Base-by-base conservation (phyloP, 2,797 vertebrate species). In the Tinamus major region DNA sequence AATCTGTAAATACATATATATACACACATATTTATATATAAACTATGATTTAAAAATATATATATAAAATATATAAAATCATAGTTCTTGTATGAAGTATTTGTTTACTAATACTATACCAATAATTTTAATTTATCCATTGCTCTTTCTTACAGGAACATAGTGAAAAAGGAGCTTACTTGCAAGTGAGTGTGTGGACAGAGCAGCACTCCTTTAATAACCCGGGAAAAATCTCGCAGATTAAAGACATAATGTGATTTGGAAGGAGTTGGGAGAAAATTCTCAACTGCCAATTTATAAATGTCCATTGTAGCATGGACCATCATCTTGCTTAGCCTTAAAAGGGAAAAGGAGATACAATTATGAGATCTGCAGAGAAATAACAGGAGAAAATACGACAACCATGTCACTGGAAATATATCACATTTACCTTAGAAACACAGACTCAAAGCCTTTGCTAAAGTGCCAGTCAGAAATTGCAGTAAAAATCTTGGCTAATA, bases 171-270 rank as follows among this genome's bases (percentile, higher is more conserved):
- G 62, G 8, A 69, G 82, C 96, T 97, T 96, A 98, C 99, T 98
- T 99, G 98, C 89, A 99, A 95, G 96, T 98, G 98, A n/a, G 98
- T 98, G 79, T 98, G 94, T 68, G 99, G 98, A 89, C 98, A 98
- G n/a, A 99, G 97, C 75, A 99, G 97, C 15, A 99, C 98, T 27
- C 99, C 99, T 79, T 98, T 97, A 77, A 99, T 98, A 77, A 99
- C 98, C 35, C 99, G 97, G 68, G 98, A 98, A 95, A 99, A 99
- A 96, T 99, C 99, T n/a, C 99, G 95, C 21, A 99, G 97, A 95
- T 99, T 99, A 93, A 99, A 99, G 93, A 99, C 97, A 58, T 99
- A 99, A 96, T 99, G 99, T 53, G 99, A 99, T 97, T 99, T 99
- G 10, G 98, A 98, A 71, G 99, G 99, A 39, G 98, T 99, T 67